A percentile compares a stretch with the other conserved stretches of the same genome.
phyloP scores from a whole-genome alignment of 2,888 invertebrate genomes.

The Muscina levida region DNA sequence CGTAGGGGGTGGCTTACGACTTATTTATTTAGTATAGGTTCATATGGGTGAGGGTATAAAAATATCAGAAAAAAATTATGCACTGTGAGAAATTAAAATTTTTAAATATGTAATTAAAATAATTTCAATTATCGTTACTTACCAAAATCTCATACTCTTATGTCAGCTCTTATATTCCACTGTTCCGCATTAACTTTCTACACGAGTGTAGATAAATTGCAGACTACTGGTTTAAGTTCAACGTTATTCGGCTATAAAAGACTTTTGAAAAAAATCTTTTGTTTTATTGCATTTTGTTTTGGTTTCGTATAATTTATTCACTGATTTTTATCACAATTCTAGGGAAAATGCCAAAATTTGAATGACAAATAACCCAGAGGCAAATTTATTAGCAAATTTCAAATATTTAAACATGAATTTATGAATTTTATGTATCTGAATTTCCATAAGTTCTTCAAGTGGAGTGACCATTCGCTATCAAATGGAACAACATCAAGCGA shows the following conservation, averaged over 20 bases:
- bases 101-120: too few relatives aligned
- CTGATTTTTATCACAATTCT: conserved; percentile 57
- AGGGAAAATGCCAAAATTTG: conserved; percentile 60
- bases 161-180: conserved; percentile 22
- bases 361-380: conserved; percentile 27
- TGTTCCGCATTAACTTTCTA: conserved; percentile 29
- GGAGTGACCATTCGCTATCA: conserved; percentile 16
- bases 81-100: too few relatives aligned
- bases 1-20: too few relatives aligned
- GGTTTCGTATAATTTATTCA: conserved; percentile 46
- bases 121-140: too few relatives aligned
- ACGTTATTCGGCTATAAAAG: conserved; percentile 26
- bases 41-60: too few relatives aligned
- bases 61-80: too few relatives aligned
- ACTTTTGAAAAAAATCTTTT: conserved; percentile 3
- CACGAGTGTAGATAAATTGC: conserved; percentile 1
- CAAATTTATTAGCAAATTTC: conserved; percentile 54
- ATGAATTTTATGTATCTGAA: conserved; percentile 40
- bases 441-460: too few relatives aligned
- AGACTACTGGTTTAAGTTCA: conserved; percentile 42
- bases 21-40: too few relatives aligned
- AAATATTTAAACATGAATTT: conserved; percentile 52
- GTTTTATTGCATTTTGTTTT: conserved; percentile 13
- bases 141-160: conserved; percentile 5
- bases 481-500: conserved; percentile 47